Percentiles rank a stretch among this genome's conserved stretches.
Evolutionary conservation across 2,888 invertebrate genomes (phyloP).

Genomic region (Ptychoptera contaminata): DNA sequence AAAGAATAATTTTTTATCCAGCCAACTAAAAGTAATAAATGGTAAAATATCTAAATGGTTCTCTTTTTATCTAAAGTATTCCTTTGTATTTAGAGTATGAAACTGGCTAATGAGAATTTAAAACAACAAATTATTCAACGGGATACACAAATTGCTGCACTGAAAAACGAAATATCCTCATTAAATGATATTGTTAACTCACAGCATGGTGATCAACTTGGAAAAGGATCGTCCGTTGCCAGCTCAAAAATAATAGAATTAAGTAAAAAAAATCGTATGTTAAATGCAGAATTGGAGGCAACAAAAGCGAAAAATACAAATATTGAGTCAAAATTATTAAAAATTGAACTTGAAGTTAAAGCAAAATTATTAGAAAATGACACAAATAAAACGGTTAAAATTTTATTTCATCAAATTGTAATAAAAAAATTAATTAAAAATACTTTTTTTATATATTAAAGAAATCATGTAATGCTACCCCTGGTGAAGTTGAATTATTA

Average conservation of each 20-base stretch:
- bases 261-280: slow-evolving; percentile 24
- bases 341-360: slow-evolving; percentile 10
- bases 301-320: slow-evolving; percentile 18
- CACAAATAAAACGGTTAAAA: not conserved
- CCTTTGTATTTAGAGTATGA: slow-evolving; percentile 12
- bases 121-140: slow-evolving; percentile 19
- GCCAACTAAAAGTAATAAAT: too few species aligned
- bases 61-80: too few species aligned
- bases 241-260: slow-evolving; percentile 23
- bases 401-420: not conserved
- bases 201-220: slow-evolving; percentile 22
- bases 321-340: slow-evolving; percentile 17
- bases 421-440: not conserved
- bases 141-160: slow-evolving; percentile 20
- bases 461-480: slow-evolving; percentile 13
- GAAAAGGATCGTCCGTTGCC: slow-evolving; percentile 22
- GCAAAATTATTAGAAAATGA: not conserved
- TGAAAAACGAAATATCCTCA: slow-evolving; percentile 21
- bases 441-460: not conserved
- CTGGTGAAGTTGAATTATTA: slow-evolving; percentile 17
- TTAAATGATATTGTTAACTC: slow-evolving; percentile 24
- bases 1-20: too few species aligned
- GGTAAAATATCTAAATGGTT: too few species aligned
- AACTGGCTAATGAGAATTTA: slow-evolving; percentile 18
- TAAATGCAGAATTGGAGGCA: slow-evolving; percentile 22